A percentile compares a stretch with the other conserved stretches of the same genome.
phyloP scores from a whole-genome alignment of 1,140 invertebrate genomes.

The Bombus waltoni region DNA sequence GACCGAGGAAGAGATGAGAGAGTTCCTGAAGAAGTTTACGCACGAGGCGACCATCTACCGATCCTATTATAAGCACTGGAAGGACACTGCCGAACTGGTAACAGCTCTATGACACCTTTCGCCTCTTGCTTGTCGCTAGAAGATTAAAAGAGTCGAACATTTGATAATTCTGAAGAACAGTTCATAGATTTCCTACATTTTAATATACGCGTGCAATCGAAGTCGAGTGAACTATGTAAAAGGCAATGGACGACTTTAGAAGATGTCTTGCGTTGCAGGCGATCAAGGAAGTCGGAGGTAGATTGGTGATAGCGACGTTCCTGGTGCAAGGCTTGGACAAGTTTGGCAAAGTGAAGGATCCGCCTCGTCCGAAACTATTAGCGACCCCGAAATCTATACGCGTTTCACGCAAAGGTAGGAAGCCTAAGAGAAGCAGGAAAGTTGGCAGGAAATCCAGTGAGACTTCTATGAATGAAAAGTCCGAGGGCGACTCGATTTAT shows the following conservation, averaged over 20 bases:
- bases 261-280: constrained; percentile 31
- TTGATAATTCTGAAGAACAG: too few species aligned
- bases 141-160: too few species aligned
- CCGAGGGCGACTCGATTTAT: neutral
- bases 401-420: neutral
- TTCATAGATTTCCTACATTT: too few species aligned
- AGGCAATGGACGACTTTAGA: too few species aligned
- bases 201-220: too few species aligned
- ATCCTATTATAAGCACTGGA: constrained; percentile 68
- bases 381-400: neutral
- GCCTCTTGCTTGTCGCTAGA: neutral
- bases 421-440: neutral
- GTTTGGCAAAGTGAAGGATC: neutral
- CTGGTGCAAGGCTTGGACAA: constrained; percentile 28
- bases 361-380: neutral
- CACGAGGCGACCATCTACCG: constrained; percentile 63
- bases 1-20: constrained; percentile 50
- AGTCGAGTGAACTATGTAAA: too few species aligned
- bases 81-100: constrained; percentile 62
- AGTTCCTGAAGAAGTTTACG: constrained; percentile 51
- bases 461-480: neutral
- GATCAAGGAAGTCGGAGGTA: constrained; percentile 54
- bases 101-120: neutral
- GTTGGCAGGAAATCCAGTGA: neutral
- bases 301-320: constrained; percentile 53